These are phyloP conservation scores for Umimayanthus kanabou DNA, from an alignment of 92 coral and sea anemone genomes.

Conservation along the genomic window DNA sequence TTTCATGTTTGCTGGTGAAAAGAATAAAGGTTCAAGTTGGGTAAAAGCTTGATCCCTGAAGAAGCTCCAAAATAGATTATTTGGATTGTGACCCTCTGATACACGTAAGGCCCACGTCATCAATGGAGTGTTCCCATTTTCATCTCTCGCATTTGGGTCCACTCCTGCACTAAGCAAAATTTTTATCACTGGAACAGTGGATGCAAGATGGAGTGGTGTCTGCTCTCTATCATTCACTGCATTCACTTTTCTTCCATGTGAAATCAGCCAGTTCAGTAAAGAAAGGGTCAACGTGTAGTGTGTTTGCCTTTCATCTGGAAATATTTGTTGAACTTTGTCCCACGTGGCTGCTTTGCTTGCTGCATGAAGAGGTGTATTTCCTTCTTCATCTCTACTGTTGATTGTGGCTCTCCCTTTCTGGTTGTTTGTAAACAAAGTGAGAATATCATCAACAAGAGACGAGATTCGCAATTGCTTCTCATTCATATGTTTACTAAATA, in stretches of 20 bases:
- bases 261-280: not conserved
- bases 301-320: not conserved
- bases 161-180: slow-evolving; percentile 3
- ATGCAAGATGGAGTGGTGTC: slow-evolving; percentile 21
- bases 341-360: not conserved
- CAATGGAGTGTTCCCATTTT: slow-evolving; percentile 10
- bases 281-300: not conserved
- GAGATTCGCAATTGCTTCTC: not conserved
- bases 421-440: not conserved
- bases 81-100: too few relatives aligned
- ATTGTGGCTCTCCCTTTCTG: not conserved
- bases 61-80: too few relatives aligned
- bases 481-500: too few relatives aligned
- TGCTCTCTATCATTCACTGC: slow-evolving; percentile 13
- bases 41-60: not conserved
- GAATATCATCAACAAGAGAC: too few relatives aligned
- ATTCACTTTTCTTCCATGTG: slow-evolving; percentile 5
- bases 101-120: not conserved
- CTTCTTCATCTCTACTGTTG: slow-evolving; percentile 14
- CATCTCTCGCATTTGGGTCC: slow-evolving; percentile 3
- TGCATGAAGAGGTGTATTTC: slow-evolving; percentile 16
- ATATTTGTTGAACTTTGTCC: not conserved
- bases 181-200: not conserved
- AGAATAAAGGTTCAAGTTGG: not conserved
- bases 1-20: not conserved